Evolutionary conservation across 2,113 vertebrate species (phyloP), one percentile per base, ranked within the genome.

Genomic region (Mustela nigripes): DNA sequence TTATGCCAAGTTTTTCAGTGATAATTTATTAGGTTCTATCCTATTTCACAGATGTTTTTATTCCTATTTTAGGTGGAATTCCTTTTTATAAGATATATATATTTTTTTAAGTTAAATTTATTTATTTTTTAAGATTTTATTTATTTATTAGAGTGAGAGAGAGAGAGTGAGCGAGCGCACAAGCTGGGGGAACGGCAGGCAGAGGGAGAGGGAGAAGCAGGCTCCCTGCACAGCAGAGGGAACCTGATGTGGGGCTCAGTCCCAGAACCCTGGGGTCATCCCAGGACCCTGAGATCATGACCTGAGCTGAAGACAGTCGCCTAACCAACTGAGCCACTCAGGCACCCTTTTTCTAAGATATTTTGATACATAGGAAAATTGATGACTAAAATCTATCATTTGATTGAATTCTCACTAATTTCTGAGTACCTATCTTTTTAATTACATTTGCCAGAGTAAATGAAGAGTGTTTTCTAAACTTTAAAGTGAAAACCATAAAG

Each of bases 391-490:
- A 80, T 96, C 33, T 69, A 87, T 36, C 45, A 79, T n/a, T 73
- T 84, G 26, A 45, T n/a, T 26, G 50, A 94, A 50, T 60, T 83
- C 50, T 62, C 60, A 82, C 28, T 73, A 79, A 81, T 56, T 89
- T 95, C 79, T 93, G 2, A 84, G 11, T 60, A 95, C 74, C 42
- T 58, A 26, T 74, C 36, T 84, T 89, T 89, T 89, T 74, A 65
- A 89, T 83, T 53, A 92, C 2, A 92, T 53, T 93, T 95, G 28
- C 60, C 79, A 21, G 33, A 97, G 71, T 36, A 33, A 69, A 82
- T 79, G 48, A 85, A 82, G 58, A 50, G 24, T 48, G 21, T 83
- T 92, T 78, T 88, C 76, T 88, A 83, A 73, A 53, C 33, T 65
- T 86, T 45, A 80, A 94, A 53, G 50, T 78, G 45, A 93, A 93